phyloP scores from a whole-genome alignment of 2,888 invertebrate species.

The Balanococcus diminutus region DNA sequence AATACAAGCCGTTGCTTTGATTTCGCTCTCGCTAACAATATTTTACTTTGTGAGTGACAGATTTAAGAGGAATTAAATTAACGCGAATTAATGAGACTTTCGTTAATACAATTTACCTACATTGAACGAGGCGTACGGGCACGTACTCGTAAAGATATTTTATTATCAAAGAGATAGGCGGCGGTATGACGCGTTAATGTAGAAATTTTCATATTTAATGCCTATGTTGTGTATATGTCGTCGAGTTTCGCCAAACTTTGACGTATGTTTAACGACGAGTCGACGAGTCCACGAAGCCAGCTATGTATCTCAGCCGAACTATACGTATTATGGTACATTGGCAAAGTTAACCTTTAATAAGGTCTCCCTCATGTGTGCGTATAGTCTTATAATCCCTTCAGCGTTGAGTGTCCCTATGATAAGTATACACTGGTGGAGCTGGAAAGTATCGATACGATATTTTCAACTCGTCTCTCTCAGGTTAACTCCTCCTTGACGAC shows the following conservation, averaged over 20 bases:
- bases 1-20: neutral
- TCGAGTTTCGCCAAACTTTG: neutral
- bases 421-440: neutral
- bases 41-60: neutral
- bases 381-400: neutral
- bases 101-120: neutral
- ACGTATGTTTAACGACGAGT: constrained; percentile 2
- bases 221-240: neutral
- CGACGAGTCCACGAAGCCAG: neutral
- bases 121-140: neutral
- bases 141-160: neutral
- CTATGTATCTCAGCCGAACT: neutral
- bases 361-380: neutral
- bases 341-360: neutral
- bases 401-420: neutral
- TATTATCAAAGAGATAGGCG: neutral
- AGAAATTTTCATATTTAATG: neutral
- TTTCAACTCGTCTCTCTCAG: neutral
- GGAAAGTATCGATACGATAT: neutral
- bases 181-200: neutral
- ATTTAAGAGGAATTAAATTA: constrained; percentile 25
- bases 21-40: neutral
- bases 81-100: constrained; percentile 16
- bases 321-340: neutral
- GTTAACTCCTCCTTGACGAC: neutral